Conservation (phyloP, 30 jellyfish, hydroid and myxozoan species). For the Pseudorhiza aurosa region DNA sequence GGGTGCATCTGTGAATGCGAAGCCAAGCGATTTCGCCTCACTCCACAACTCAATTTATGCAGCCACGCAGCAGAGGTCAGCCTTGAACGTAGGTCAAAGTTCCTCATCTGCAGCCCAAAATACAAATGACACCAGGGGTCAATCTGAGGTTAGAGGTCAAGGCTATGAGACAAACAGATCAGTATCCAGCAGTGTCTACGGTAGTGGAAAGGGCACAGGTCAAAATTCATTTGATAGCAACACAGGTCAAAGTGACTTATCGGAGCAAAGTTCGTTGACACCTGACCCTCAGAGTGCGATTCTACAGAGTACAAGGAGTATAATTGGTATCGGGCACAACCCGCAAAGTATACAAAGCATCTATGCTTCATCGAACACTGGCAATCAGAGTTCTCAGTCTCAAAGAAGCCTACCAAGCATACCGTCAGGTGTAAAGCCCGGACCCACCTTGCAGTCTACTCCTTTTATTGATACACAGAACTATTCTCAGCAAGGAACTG, state of each 20-base stretch:
- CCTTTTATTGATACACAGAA: constrained; percentile 16
- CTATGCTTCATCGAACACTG: neutral
- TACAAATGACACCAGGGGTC: constrained; percentile 35
- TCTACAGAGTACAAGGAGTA: constrained; percentile 31
- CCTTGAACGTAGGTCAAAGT: constrained; percentile 12
- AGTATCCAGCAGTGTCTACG: neutral
- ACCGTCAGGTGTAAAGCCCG: neutral
- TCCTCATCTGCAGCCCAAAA: constrained; percentile 2
- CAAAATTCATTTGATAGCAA: constrained; percentile 25
- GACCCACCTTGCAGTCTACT: constrained; percentile 1
- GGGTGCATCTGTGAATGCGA: neutral
- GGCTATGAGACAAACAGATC: constrained; percentile 13
- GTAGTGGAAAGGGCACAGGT: constrained; percentile 9
- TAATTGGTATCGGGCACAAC: constrained; percentile 37
- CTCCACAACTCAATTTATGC: constrained; percentile 61
- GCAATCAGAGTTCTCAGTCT: neutral
- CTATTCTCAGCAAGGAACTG: neutral
- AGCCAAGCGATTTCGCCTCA: constrained; percentile 60
- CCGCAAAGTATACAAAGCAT: constrained; percentile 17
- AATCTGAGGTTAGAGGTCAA: constrained; percentile 16
- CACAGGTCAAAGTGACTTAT: constrained; percentile 11
- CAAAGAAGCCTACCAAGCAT: neutral
- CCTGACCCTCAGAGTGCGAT: constrained; percentile 36
- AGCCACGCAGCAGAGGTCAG: constrained; percentile 59
- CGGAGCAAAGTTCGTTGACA: constrained; percentile 18